phyloP scores from a whole-genome alignment of 2,113 vertebrate genomes.

The Seriola rivoliana region DNA sequence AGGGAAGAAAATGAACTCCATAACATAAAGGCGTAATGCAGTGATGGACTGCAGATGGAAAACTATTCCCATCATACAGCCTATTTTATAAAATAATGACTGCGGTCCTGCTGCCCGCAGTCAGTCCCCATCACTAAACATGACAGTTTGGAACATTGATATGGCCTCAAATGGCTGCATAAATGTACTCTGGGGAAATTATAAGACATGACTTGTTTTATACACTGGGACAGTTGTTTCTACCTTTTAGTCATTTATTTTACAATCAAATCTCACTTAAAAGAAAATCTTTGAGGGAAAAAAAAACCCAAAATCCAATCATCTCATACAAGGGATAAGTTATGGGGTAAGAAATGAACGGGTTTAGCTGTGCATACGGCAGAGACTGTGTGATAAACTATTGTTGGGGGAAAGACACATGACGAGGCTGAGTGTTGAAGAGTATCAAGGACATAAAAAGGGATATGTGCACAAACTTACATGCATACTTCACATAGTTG shows the following conservation, averaged over 20 bases:
- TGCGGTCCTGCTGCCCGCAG: constrained; percentile 7
- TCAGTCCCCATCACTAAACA: constrained; percentile 20
- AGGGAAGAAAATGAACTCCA: not conserved
- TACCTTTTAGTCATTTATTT: not conserved
- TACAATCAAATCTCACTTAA: not conserved
- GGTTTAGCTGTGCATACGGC: not conserved
- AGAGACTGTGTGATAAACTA: not conserved
- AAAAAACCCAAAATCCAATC: not conserved
- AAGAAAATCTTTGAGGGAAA: not conserved
- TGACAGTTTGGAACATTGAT: constrained; percentile 9
- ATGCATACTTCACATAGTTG: not conserved
- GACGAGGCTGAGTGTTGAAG: not conserved
- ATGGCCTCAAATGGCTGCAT: not conserved
- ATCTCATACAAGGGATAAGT: not conserved
- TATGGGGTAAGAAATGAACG: constrained; percentile 4
- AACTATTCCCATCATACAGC: not conserved
- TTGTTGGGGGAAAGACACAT: not conserved
- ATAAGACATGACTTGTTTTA: not conserved
- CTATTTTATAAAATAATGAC: constrained; percentile 22
- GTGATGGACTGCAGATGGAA: constrained; percentile 12
- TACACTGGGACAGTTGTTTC: not conserved
- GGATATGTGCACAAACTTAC: not conserved
- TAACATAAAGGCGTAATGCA: not conserved
- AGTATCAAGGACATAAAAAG: not conserved
- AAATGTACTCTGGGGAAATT: constrained; percentile 21